Percentiles rank a stretch among this genome's conserved stretches.
Conservation (phyloP, 2,888 invertebrate genomes). For the Gryllus longicercus region DNA sequence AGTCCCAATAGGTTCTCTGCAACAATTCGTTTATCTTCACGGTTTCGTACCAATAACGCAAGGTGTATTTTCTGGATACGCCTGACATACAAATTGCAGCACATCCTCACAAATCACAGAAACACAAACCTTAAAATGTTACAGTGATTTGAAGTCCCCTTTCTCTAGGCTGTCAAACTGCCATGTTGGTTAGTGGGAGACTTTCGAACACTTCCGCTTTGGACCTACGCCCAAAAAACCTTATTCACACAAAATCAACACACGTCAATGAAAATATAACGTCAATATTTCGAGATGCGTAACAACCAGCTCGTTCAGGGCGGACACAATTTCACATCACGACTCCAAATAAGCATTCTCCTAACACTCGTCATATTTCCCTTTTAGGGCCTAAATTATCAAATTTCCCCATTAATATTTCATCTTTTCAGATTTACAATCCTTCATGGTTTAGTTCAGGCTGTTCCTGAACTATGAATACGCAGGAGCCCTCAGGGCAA, state of each 20-base stretch:
- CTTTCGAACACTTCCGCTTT: slow-evolving; percentile 38
- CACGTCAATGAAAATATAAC: slow-evolving; percentile 7
- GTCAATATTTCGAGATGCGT: neutral
- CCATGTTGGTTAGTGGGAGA: slow-evolving; percentile 38
- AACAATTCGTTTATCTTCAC: no score
- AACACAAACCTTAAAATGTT: no score
- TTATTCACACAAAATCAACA: slow-evolving; percentile 9
- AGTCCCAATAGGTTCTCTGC: no score
- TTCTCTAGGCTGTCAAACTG: slow-evolving; percentile 38
- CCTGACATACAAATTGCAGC: no score
- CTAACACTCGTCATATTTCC: neutral
- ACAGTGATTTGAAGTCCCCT: neutral
- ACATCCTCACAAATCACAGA: no score
- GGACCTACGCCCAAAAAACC: slow-evolving; percentile 37
- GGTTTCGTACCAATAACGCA: no score
- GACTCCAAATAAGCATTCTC: slow-evolving; percentile 4
- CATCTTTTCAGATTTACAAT: no score
- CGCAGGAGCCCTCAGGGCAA: neutral
- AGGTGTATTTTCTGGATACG: no score
- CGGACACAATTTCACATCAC: neutral
- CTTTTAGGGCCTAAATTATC: no score
- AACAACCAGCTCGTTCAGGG: neutral
- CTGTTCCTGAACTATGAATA: neutral
- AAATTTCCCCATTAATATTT: no score
- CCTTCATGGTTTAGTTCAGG: no score